These are phyloP conservation scores for Acronicta psi DNA, from an alignment of 2,888 invertebrate genomes.

Conservation along the genomic window DNA sequence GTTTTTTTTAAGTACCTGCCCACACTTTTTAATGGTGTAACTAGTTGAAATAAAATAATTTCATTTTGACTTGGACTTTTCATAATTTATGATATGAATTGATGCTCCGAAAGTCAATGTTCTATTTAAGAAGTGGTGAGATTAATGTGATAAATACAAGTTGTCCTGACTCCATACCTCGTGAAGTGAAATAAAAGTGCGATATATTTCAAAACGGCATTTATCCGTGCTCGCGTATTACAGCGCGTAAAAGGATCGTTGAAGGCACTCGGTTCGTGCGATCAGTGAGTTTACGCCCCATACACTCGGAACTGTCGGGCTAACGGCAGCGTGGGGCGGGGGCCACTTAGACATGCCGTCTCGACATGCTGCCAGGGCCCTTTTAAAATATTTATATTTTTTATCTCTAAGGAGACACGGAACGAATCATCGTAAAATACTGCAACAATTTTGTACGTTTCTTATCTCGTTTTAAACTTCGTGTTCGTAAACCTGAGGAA, in stretches of 20 bases:
- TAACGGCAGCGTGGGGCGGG: conserved; percentile 53
- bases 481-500: neutral
- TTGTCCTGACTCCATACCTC: conserved; percentile 31
- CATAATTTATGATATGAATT: no score
- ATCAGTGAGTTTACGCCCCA: conserved; percentile 66
- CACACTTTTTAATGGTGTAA: no score
- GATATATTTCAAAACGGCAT: conserved; percentile 57
- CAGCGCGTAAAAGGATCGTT: conserved; percentile 66
- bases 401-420: conserved; percentile 41
- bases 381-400: conserved; percentile 51
- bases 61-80: no score
- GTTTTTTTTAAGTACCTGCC: no score
- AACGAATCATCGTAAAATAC: conserved; percentile 35
- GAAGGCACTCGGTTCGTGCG: conserved; percentile 63
- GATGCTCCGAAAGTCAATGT: conserved; percentile 26
- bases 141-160: conserved; percentile 39
- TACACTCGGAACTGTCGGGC: conserved; percentile 60
- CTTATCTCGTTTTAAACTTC: conserved; percentile 24
- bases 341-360: conserved; percentile 50
- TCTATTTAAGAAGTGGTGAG: conserved; percentile 17
- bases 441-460: conserved; percentile 17
- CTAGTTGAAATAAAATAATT: neutral
- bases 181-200: conserved; percentile 55
- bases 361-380: conserved; percentile 41
- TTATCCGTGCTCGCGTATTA: conserved; percentile 60